These are phyloP conservation scores for Coreius guichenoti DNA, from an alignment of 2,797 vertebrate species.

Conservation along the genomic window DNA sequence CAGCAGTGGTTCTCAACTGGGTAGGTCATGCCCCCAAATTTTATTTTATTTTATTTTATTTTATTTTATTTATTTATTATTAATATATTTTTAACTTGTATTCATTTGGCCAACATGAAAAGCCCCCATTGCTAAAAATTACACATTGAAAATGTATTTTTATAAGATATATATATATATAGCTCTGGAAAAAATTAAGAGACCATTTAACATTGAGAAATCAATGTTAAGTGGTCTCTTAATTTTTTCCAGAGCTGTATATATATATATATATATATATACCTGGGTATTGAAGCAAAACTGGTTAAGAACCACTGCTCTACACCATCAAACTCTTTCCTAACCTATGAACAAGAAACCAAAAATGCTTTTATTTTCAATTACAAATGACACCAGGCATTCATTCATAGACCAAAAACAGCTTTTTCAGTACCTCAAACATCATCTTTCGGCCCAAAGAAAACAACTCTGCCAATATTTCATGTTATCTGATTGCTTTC, in stretches of 20 bases:
- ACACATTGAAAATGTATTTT: neutral
- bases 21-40: neutral
- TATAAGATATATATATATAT: neutral
- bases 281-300: neutral
- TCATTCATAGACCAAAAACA: constrained; percentile 39
- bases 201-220: no score
- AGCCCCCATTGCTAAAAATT: neutral
- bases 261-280: no score
- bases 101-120: neutral
- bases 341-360: neutral
- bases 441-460: constrained; percentile 24
- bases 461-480: constrained; percentile 50
- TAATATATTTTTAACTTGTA: neutral
- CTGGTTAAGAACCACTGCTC: neutral
- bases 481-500: constrained; percentile 59
- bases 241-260: no score
- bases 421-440: constrained; percentile 13
- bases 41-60: neutral
- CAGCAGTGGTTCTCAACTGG: neutral
- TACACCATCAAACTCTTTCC: neutral
- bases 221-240: no score
- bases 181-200: no score
- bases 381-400: constrained; percentile 37
- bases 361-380: constrained; percentile 17
- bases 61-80: neutral